phyloP scores from a whole-genome alignment of 2,113 vertebrate genomes.

The Phoxinus phoxinus region DNA sequence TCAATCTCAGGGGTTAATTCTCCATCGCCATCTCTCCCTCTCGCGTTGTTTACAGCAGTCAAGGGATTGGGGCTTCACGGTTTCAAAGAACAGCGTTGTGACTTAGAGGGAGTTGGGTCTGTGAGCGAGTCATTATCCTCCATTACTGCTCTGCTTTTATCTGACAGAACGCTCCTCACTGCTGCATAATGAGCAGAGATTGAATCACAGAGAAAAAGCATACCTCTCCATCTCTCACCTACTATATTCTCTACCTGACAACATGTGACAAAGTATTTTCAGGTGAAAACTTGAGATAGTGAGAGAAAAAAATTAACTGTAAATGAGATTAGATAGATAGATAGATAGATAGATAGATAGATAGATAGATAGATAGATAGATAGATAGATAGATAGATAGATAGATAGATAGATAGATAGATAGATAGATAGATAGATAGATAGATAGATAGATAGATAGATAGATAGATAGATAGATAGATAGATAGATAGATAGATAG shows the following conservation, averaged over 20 bases:
- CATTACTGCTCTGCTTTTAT: slow-evolving; percentile 69
- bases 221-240: background rate
- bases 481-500: no score
- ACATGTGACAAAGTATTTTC: background rate
- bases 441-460: no score
- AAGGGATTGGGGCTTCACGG: slow-evolving; percentile 44
- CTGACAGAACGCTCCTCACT: slow-evolving; percentile 65
- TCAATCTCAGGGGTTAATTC: slow-evolving; percentile 39
- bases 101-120: slow-evolving; percentile 62
- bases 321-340: background rate
- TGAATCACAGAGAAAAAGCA: slow-evolving; percentile 65
- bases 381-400: no score
- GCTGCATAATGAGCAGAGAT: slow-evolving; percentile 68
- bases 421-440: no score
- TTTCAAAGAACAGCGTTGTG: slow-evolving; percentile 50
- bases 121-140: slow-evolving; percentile 72
- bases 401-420: no score
- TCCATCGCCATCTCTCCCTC: slow-evolving; percentile 37
- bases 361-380: no score
- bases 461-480: no score
- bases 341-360: no score
- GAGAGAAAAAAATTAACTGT: background rate
- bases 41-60: slow-evolving; percentile 47
- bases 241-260: background rate
- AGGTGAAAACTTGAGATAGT: background rate